Base-by-base conservation (phyloP, 2,888 invertebrate genomes). In the Neoitamus cyanurus region DNA sequence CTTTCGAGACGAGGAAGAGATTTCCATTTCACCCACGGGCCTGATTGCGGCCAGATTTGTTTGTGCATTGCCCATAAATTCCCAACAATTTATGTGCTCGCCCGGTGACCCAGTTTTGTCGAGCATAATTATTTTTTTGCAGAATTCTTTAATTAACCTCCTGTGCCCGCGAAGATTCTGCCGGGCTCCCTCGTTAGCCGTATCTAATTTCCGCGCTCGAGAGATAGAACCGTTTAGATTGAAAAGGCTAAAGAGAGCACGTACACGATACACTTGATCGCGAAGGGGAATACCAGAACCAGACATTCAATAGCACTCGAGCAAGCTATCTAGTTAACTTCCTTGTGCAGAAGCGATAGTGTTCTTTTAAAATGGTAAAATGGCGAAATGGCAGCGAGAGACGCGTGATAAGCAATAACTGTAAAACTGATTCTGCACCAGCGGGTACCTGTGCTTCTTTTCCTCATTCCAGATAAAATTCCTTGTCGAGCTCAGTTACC, bases 391-490 rank as follows among this genome's bases (percentile, higher is more conserved):
- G n/a, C 48, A 15, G 20, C n/a, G 25, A 28, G 36, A 73, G 73
- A 36, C 73, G 36, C 73, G 73, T 73, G 73, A 73, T 73, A 73
- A 73, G 37, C 37, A 73, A 73, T 36, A 73, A 73, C 73, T 36
- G 73, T 73, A 73, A 73, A 73, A n/a, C 36, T 73, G 73, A 73
- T 73, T 37, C 73, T 73, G 15, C 15, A n/a, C 72, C 73, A 73
- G 36, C 37, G 73, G 73, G 73, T 36, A 37, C 25, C 36, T 1
- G 11, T 15, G 37, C 36, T 73, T 73, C 73, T 34, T 73, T 73
- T 73, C 73, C 73, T 73, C 73, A 73, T 73, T 73, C 73, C 73
- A 73, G 37, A 37, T 73, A 73, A 73, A 34, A 73, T 73, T 73
- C 37, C 73, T 37, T 5, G 13, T 73, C 7, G 73, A 15, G 6